Evolutionary conservation across 2,797 vertebrate species (phyloP).

Genomic region (Lophotriccus pileatus): DNA sequence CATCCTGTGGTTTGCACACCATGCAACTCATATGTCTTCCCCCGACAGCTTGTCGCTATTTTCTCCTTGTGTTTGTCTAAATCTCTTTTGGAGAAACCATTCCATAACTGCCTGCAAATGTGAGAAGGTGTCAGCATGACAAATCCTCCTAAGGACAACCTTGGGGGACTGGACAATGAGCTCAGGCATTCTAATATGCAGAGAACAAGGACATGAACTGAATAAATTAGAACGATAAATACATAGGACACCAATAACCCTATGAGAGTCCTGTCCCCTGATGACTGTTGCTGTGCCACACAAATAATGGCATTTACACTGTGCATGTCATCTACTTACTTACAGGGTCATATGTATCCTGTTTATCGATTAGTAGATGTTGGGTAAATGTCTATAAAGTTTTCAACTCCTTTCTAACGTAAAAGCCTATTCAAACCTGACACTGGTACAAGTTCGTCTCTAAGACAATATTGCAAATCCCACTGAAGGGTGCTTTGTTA

Average conservation of each 20-base stretch:
- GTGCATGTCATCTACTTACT: background rate
- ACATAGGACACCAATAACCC: background rate
- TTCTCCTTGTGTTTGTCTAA: constrained; percentile 3
- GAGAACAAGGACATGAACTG: background rate
- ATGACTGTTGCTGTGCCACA: background rate
- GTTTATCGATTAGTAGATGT: background rate
- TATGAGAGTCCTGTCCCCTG: background rate
- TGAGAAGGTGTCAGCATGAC: background rate
- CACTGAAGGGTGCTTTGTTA: background rate
- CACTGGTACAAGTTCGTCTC: background rate
- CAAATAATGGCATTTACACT: background rate
- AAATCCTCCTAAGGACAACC: constrained; percentile 5
- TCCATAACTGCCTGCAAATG: background rate
- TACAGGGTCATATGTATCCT: background rate
- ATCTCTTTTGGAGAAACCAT: constrained; percentile 4
- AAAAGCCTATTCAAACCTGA: background rate
- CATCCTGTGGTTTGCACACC: background rate
- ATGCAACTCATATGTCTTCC: background rate
- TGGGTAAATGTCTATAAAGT: background rate
- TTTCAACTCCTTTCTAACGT: background rate
- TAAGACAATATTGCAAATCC: background rate
- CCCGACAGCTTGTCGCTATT: background rate
- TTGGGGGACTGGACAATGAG: background rate
- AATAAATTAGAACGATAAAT: constrained; percentile 29
- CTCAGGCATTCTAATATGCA: constrained; percentile 13